Base-by-base conservation (phyloP, 2,113 vertebrate genomes). In the Cyphomyrus plagiostoma region DNA sequence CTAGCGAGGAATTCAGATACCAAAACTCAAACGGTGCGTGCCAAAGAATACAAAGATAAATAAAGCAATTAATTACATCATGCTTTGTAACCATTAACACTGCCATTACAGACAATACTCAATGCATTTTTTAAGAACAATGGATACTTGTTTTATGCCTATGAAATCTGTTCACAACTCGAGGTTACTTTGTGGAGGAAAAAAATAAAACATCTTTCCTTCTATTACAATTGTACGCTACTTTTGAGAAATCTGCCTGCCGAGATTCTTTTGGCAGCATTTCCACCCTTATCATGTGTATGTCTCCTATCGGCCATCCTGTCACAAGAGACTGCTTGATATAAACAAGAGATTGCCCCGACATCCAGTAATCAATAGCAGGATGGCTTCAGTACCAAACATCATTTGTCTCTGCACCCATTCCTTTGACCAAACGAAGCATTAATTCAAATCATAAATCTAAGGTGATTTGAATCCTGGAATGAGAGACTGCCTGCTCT, bases 381-480 rank as follows among this genome's bases (percentile, higher is more conserved):
- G 97, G 97, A 99, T 96, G 97, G 97, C 96, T 98, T 98, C 97
- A 98, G 98, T 99, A 98, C 96, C 97, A 97, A 97, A 97, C 98
- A 98, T 98, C 97, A 98, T 98, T 99, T 98, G 97, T 99, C 97
- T 98, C 97, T 93, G 96, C 96, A 97, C 95, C 97, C 97, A 98
- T 98, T 99, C 97, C 97, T 98, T 98, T 99, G 98, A 98, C 97
- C 98, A 99, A 99, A 99, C 98, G 97, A 98, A 98, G 97, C 98
- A 99, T 99, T 99, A 98, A 99, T 99, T 99, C 98, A 98, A 99
- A 99, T 99, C 97, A 98, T 99, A 99, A 99, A 99, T 99, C 98
- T 98, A 96, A 95, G 97, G 97, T 98, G 98, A 99, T 99, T 99
- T 99, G 98, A 99, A 99, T 99, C 97, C 97, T 94, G 95, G 97